Conservation (phyloP, 2,113 vertebrate genomes). For the Cephalophus harveyi region DNA sequence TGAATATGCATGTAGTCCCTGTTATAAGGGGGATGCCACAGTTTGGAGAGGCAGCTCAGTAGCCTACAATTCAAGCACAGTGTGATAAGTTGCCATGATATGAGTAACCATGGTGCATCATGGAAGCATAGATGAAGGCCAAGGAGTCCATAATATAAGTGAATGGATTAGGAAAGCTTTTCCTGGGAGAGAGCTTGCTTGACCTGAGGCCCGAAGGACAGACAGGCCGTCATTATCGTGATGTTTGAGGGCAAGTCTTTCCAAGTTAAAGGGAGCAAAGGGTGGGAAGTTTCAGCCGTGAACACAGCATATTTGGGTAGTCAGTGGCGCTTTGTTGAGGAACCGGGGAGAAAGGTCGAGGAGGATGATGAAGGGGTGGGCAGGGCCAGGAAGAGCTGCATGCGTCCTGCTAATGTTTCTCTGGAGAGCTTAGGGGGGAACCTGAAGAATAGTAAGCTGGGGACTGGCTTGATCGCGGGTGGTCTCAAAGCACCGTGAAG, state of each 20-base stretch:
- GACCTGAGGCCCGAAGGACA: neutral
- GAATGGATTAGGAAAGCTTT: neutral
- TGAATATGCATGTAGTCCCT: neutral
- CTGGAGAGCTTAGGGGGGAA: neutral
- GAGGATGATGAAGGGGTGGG: neutral
- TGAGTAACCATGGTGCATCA: neutral
- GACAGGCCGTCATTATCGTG: neutral
- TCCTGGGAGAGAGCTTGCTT: neutral
- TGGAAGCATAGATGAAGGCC: neutral
- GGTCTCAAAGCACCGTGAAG: neutral
- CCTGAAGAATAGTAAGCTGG: neutral
- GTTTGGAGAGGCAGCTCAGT: neutral
- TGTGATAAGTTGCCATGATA: neutral
- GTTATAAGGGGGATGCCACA: neutral
- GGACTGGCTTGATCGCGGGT: neutral
- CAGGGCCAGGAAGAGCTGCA: neutral
- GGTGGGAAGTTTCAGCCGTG: neutral
- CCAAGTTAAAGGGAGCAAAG: neutral
- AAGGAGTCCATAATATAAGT: neutral
- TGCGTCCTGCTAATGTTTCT: neutral
- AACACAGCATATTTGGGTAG: neutral
- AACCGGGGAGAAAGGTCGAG: neutral
- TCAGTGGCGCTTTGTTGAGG: neutral
- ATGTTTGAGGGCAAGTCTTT: neutral
- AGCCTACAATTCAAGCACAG: neutral